Evolutionary conservation across 2,113 vertebrate species (phyloP), one percentile per base, ranked within the genome.

Genomic region (Campylomormyrus numenius): DNA sequence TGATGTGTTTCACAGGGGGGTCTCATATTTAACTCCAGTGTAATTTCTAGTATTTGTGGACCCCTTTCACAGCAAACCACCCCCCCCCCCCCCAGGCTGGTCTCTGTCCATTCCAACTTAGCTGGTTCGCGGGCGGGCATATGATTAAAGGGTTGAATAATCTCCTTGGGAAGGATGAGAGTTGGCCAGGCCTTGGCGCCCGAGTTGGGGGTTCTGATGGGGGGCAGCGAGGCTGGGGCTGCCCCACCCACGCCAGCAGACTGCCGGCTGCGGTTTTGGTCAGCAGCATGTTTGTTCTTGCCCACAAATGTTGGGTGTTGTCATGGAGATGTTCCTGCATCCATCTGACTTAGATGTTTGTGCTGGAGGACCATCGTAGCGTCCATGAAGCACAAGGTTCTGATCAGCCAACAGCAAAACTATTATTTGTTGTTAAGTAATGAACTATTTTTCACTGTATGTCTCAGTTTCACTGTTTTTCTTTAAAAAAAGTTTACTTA

Each of bases 11-110:
- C 15, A 42, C 31, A 42, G 74, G 35, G 35, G 31, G 74, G 35
- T 35, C 15, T 80, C 35, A 50, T 86, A 50, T 85, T 50, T n/a
- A 85, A 85, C 11, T 48, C 8, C n/a, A 85, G 45, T 49, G 24
- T 86, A 48, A 86, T 86, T 86, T 50, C n/a, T 50, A 6, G 45
- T 86, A 13, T 86, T 86, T 50, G 84, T 85, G 84, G 62, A 13
- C 39, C 7, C 35, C 35, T 46, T 21, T 39, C 42, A 13, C 80
- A 24, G 1, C 19, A 48, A 46, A 1, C 39, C 3, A 9, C 35
- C 17, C 42, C 62, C n/a, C 52, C 52, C 17, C 15, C n/a, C 52
- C 52, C 17, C 15, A 5, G 3, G 7, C 11, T 31, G 62, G 42
- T 42, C 39, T 17, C 80, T 24, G 19, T 58, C 56, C 21, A n/a